These are phyloP conservation scores for Uropetala carovei DNA, from an alignment of 2,888 invertebrate genomes.

Conservation along the genomic window DNA sequence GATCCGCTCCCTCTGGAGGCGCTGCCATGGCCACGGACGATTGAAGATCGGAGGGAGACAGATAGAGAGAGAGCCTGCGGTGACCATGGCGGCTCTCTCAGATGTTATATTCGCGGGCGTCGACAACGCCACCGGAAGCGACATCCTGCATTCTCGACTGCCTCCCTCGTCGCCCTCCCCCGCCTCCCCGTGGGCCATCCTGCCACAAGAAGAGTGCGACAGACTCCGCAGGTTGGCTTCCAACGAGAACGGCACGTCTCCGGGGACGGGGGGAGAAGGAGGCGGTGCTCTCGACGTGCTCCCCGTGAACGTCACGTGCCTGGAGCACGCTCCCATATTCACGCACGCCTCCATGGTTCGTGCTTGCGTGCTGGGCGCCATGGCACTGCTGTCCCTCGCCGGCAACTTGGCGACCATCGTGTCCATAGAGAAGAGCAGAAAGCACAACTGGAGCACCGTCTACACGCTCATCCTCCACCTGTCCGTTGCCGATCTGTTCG, in stretches of 20 bases:
- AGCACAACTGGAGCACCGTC: conserved; percentile 71
- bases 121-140: neutral
- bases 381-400: conserved; percentile 85
- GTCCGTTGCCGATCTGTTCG: conserved; percentile 88
- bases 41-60: neutral
- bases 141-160: neutral
- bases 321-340: conserved; percentile 83
- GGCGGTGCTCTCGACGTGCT: neutral
- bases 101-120: neutral
- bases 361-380: conserved; percentile 81
- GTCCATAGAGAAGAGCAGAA: conserved; percentile 83
- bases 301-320: conserved; percentile 72
- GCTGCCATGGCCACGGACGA: neutral
- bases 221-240: neutral
- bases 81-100: neutral
- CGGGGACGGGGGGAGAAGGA: neutral
- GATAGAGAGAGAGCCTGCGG: neutral
- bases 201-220: neutral
- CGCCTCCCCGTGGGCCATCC: neutral
- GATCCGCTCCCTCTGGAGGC: neutral
- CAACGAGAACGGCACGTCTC: neutral
- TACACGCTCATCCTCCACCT: conserved; percentile 88
- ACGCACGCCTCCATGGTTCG: conserved; percentile 81
- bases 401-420: conserved; percentile 87
- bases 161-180: too few relatives aligned